Percentiles rank a stretch among this genome's conserved stretches.
Conservation (phyloP, 2,888 invertebrate genomes). For the Nycteola revayana region DNA sequence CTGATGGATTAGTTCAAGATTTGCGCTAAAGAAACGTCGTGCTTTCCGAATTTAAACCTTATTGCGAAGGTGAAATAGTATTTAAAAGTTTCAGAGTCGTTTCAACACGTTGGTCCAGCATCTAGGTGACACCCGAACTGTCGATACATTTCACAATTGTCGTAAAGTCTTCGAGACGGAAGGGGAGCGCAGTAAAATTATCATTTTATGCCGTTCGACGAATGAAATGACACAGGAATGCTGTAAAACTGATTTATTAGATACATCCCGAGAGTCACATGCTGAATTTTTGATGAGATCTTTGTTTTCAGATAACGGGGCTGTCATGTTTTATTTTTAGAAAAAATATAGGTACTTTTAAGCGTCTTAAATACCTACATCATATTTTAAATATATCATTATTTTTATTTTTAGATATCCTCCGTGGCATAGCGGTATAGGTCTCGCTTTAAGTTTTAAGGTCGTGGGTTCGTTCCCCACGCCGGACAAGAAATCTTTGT, state of each 20-base stretch:
- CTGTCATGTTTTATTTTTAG: conserved; percentile 20
- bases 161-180: conserved; percentile 78
- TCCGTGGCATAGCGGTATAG: too few species aligned
- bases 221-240: conserved; percentile 81
- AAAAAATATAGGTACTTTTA: too few species aligned
- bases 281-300: conserved; percentile 78
- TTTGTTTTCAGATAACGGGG: conserved; percentile 67
- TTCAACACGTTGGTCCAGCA: conserved; percentile 47
- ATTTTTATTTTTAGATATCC: too few species aligned
- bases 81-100: conserved; percentile 28
- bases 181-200: conserved; percentile 81
- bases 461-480: too few species aligned
- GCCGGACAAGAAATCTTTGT: too few species aligned
- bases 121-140: conserved; percentile 77
- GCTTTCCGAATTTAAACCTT: conserved; percentile 39
- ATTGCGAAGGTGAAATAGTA: conserved; percentile 31
- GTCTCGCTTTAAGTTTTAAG: too few species aligned
- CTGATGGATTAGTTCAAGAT: conserved; percentile 41
- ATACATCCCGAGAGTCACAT: conserved; percentile 75
- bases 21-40: too few species aligned
- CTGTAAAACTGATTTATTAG: conserved; percentile 82
- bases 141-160: conserved; percentile 83
- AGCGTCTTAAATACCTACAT: too few species aligned
- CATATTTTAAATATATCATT: too few species aligned
- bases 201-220: conserved; percentile 82